phyloP scores from a whole-genome alignment of 1,140 invertebrate genomes.

The Propsilocerus akamusi region DNA sequence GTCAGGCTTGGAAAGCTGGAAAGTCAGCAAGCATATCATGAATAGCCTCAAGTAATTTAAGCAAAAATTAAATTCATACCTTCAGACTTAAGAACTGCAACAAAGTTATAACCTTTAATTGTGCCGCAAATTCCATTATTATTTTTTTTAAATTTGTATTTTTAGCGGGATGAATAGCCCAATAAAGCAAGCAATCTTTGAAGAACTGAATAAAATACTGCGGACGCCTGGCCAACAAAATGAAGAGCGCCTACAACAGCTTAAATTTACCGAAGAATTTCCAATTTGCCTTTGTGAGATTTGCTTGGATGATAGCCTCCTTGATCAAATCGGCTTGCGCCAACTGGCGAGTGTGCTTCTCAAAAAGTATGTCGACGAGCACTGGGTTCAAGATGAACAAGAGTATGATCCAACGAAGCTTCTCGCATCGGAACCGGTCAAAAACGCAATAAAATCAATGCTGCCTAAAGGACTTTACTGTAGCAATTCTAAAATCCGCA shows the following conservation, averaged over 20 bases:
- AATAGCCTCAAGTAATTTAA: too few relatives aligned
- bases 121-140: too few relatives aligned
- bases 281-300: conserved; percentile 54
- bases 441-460: conserved; percentile 44
- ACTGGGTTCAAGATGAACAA: conserved; percentile 30
- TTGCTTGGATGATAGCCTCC: conserved; percentile 44
- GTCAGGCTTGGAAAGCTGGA: too few relatives aligned
- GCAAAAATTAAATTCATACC: too few relatives aligned
- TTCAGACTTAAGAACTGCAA: too few relatives aligned
- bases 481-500: conserved; percentile 48
- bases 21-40: too few relatives aligned
- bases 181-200: conserved; percentile 20
- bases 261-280: conserved; percentile 37
- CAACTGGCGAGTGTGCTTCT: conserved; percentile 56
- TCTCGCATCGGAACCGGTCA: conserved; percentile 31
- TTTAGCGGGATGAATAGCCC: conserved; percentile 16
- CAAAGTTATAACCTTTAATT: too few relatives aligned
- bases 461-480: conserved; percentile 47
- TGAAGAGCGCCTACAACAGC: conserved; percentile 18
- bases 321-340: conserved; percentile 37
- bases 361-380: conserved; percentile 56
- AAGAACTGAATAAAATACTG: conserved; percentile 20
- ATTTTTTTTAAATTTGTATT: too few relatives aligned
- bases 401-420: conserved; percentile 40
- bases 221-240: conserved; percentile 15